These are phyloP conservation scores for Chelonoidis abingdonii DNA, from an alignment of 2,113 vertebrate species.

Conservation along the genomic window DNA sequence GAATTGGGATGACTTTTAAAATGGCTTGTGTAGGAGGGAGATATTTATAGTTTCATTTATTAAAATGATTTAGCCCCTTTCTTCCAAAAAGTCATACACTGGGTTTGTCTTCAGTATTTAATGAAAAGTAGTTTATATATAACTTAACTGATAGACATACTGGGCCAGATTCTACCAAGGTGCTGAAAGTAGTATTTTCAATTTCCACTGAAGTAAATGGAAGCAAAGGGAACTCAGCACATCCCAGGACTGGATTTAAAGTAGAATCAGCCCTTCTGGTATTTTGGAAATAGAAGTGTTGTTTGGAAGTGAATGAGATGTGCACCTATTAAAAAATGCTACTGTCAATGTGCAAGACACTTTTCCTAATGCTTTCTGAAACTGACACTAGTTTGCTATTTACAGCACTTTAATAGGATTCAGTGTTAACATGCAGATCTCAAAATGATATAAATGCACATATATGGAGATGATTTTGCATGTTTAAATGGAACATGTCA, in stretches of 20 bases:
- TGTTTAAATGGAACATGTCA: neutral
- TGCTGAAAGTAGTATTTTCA: neutral
- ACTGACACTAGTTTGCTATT: neutral
- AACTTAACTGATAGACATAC: neutral
- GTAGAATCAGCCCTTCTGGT: neutral
- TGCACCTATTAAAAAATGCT: neutral
- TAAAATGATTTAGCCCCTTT: neutral
- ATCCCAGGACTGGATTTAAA: neutral
- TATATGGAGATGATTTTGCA: neutral
- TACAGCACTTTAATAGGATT: neutral
- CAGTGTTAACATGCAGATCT: neutral
- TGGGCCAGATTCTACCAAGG: neutral
- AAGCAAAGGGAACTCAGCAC: neutral
- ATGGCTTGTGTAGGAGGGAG: neutral
- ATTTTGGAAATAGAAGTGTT: neutral
- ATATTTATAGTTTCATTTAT: neutral
- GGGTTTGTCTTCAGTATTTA: neutral
- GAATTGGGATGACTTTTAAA: neutral
- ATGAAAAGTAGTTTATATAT: neutral
- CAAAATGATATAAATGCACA: neutral
- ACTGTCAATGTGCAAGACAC: neutral
- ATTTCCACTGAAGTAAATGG: neutral
- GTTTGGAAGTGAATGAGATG: neutral
- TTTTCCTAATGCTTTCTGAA: neutral
- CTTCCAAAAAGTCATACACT: neutral